Conservation (phyloP, 2,113 vertebrate genomes). For the Tringa solitaria region DNA sequence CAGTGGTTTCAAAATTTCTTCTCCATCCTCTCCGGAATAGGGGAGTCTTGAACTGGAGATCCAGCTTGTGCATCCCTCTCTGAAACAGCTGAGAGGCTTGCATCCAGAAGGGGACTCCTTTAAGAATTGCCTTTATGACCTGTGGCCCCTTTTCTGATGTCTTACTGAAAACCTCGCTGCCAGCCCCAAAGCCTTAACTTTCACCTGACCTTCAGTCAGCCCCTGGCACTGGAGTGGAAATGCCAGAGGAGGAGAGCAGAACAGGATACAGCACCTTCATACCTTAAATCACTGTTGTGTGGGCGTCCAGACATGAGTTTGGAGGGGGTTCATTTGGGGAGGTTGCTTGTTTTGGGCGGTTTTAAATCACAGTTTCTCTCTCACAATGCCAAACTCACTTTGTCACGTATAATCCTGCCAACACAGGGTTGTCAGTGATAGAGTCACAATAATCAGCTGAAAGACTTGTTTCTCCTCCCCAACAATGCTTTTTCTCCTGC, state of each 20-base stretch:
- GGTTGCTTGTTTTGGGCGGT: background rate
- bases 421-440: background rate
- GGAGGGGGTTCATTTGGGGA: background rate
- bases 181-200: background rate
- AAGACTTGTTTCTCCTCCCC: background rate
- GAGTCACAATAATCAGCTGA: background rate
- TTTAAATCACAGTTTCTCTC: background rate
- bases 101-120: background rate
- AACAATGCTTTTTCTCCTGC: fast-evolving
- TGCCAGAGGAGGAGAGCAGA: background rate
- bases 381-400: background rate
- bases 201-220: background rate
- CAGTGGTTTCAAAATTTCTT: background rate
- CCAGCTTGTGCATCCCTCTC: too few relatives aligned
- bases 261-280: background rate
- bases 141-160: background rate
- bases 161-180: background rate
- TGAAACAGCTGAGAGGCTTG: fast-evolving
- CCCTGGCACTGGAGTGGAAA: background rate
- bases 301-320: background rate
- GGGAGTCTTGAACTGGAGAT: background rate
- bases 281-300: background rate
- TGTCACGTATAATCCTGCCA: background rate
- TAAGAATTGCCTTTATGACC: fast-evolving
- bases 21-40: background rate